Base-by-base conservation (phyloP, 1,140 invertebrate genomes). In the Neomicropteryx cornuta region DNA sequence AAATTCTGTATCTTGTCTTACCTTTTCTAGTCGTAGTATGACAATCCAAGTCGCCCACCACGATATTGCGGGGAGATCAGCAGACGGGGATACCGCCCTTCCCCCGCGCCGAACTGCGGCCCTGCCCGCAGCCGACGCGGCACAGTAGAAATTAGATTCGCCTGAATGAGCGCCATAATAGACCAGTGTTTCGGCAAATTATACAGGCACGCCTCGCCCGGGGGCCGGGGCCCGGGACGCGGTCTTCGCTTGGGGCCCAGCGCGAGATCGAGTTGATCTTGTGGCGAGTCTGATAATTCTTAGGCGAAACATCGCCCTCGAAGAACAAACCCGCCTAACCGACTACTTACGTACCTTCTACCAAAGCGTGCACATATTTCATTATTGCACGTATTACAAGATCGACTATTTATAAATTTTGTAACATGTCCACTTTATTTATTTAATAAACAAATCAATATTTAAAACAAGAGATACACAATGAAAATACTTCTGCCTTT, bases 161-260 rank as follows among this genome's bases (percentile, higher is more conserved):
- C 39, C 42, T 41, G 42, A 47, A 47, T 41, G 45, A 47, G 42
- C 45, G 33, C 42, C 42, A 47, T 47, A 47, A 47, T 47, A 47
- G 45, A 47, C 42, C 45, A 41, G 45, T 47, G 42, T 47, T 47
- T 47, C 45, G 45, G 45, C 45, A 47, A 47, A 47, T 47, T 47
- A 47, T 47, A 47, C 45, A 34, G 45, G 31, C 42, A 44, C 39
- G 33, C 36, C 39, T 31, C 42, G 45, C n/a, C n/a, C n/a, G n/a
- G n/a, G 38, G 20, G 31, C 21, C 8, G 23, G 33, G 33, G 17
- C 19, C 16, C 23, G 4, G 17, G 27, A 19, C 33, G 19, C 31
- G 27, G 38, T 21, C 17, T 39, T 38, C 24, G 24, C 22, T 38
- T 38, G 21, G 14, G 22, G 24, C 13, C 32, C n/a, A n/a, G n/a